These are phyloP conservation scores for Polia nebulosa DNA, from an alignment of 2,888 invertebrate genomes.

Conservation along the genomic window DNA sequence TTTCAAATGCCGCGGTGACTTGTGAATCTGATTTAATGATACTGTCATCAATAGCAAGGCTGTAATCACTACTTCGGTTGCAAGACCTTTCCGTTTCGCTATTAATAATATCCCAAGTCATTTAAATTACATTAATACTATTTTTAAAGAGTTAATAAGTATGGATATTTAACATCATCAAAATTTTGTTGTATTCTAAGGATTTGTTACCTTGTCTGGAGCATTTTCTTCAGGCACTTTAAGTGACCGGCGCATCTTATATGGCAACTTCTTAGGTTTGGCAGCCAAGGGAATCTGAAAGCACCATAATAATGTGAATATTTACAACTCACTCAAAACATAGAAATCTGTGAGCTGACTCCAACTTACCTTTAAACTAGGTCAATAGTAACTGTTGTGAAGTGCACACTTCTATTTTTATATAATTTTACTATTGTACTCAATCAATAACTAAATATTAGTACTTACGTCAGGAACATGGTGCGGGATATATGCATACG, in stretches of 20 bases:
- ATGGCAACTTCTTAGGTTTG: constrained; percentile 36
- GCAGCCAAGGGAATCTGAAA: constrained; percentile 56
- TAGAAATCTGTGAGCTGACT: too few species aligned
- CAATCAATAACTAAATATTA: neutral
- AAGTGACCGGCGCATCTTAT: constrained; percentile 25
- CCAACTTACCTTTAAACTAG: neutral
- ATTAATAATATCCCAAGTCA: too few species aligned
- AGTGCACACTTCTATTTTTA: neutral
- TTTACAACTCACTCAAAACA: neutral
- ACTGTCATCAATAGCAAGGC: too few species aligned
- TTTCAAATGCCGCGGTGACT: too few species aligned
- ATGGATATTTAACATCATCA: neutral
- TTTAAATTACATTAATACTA: too few species aligned
- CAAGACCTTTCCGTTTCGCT: too few species aligned
- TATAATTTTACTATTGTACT: neutral
- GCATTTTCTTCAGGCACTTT: constrained; percentile 10
- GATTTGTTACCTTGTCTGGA: constrained; percentile 47
- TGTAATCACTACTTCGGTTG: too few species aligned
- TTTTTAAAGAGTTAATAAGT: too few species aligned
- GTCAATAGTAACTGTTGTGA: neutral
- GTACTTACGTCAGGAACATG: constrained; percentile 77
- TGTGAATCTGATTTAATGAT: too few species aligned
- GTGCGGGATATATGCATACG: constrained; percentile 71
- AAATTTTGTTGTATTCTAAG: neutral
- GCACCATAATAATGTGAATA: constrained; percentile 7